Conservation (phyloP, 2,797 vertebrate genomes). For the Hipposideros larvatus region DNA sequence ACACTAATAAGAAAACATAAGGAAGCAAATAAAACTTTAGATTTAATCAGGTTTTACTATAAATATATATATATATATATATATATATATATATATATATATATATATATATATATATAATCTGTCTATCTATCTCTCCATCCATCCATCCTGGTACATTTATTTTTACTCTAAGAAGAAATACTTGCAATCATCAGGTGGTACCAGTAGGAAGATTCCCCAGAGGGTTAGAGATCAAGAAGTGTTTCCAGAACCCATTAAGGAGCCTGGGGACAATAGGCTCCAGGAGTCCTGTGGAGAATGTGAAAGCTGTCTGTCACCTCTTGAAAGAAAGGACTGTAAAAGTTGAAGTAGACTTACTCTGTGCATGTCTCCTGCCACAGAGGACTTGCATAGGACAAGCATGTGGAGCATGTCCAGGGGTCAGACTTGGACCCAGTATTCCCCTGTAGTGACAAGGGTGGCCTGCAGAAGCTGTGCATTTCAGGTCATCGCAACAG, state of each 20-base stretch:
- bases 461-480: not conserved
- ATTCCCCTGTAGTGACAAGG: not conserved
- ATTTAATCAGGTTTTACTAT: not conserved
- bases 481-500: not conserved
- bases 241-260: not conserved
- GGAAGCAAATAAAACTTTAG: constrained; percentile 10
- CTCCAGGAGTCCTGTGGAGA: not conserved
- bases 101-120: not conserved
- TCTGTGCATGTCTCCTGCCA: not conserved
- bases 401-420: not conserved
- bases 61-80: too few relatives aligned
- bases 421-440: not conserved
- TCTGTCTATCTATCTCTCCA: too few relatives aligned
- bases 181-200: not conserved
- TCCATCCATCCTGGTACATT: not conserved
- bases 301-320: not conserved
- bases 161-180: constrained; percentile 26
- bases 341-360: not conserved
- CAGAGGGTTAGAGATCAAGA: not conserved
- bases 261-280: not conserved
- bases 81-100: not conserved
- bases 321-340: not conserved
- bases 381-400: not conserved
- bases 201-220: not conserved
- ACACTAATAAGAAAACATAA: not conserved